phyloP scores from a whole-genome alignment of 1,140 invertebrate genomes.

The Oppia nitens region DNA sequence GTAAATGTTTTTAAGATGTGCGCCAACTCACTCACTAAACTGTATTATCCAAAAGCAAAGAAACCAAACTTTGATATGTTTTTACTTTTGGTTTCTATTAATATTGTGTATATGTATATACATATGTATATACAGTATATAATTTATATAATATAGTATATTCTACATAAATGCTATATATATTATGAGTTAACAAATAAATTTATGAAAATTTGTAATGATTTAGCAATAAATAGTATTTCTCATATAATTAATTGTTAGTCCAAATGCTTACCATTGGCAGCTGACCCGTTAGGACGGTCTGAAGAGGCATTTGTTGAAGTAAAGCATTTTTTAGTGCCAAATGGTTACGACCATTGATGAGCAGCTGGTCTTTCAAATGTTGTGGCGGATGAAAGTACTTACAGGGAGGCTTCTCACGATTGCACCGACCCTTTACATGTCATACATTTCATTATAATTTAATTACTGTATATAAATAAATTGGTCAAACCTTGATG shows the following conservation, averaged over 20 bases:
- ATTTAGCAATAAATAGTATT: neutral
- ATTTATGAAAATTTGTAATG: too few species aligned
- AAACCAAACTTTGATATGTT: too few species aligned
- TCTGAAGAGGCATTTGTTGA: constrained; percentile 84
- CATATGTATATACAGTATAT: too few species aligned
- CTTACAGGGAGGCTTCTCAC: constrained; percentile 99
- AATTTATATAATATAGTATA: too few species aligned
- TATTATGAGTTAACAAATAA: too few species aligned
- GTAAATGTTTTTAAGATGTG: too few species aligned
- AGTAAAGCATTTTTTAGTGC: constrained; percentile 90
- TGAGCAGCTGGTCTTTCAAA: constrained; percentile 95
- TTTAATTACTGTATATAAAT: neutral
- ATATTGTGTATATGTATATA: too few species aligned
- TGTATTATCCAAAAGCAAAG: too few species aligned
- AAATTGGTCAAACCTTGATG: constrained; percentile 74
- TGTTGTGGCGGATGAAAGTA: constrained; percentile 99
- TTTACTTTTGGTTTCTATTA: too few species aligned
- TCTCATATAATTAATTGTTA: neutral
- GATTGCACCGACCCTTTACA: constrained; percentile 97
- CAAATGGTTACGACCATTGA: constrained; percentile 97
- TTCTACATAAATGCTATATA: too few species aligned
- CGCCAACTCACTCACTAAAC: too few species aligned
- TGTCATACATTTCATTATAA: neutral
- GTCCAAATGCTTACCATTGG: constrained; percentile 57
- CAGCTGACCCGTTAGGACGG: constrained; percentile 61